phyloP scores from a whole-genome alignment of 1,140 invertebrate species.

The Epicauta chinensis region DNA sequence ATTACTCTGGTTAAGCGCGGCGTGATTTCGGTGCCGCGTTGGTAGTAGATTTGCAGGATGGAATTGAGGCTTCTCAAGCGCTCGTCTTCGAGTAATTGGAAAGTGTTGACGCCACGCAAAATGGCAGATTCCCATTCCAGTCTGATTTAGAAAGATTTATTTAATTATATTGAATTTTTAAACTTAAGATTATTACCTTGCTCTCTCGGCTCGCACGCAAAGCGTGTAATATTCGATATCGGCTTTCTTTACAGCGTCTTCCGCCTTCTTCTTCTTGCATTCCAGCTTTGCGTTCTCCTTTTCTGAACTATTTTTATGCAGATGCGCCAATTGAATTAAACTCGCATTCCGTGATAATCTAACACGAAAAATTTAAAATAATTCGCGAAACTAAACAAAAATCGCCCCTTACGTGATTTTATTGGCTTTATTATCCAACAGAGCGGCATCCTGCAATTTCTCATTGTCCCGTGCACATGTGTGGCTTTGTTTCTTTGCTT shows the following conservation, averaged over 20 bases:
- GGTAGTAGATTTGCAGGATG: constrained; percentile 33
- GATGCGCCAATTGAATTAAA: constrained; percentile 39
- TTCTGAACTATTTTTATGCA: constrained; percentile 51
- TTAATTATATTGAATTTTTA: neutral
- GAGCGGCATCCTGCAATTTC: constrained; percentile 69
- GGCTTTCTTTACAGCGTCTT: constrained; percentile 81
- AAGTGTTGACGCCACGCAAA: constrained; percentile 66
- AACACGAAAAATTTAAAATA: constrained; percentile 9
- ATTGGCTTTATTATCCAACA: constrained; percentile 39
- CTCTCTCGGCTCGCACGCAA: constrained; percentile 80
- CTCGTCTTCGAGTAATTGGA: constrained; percentile 85
- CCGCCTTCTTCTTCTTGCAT: constrained; percentile 82
- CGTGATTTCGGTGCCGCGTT: too few relatives aligned
- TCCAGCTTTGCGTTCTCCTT: constrained; percentile 70
- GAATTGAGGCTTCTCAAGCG: constrained; percentile 75
- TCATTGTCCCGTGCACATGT: constrained; percentile 79
- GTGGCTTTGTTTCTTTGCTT: constrained; percentile 81
- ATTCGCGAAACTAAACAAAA: neutral
- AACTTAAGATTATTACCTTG: constrained; percentile 50
- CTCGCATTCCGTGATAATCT: constrained; percentile 41
- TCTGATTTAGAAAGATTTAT: constrained; percentile 41
- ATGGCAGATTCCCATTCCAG: constrained; percentile 89
- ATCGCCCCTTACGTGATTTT: constrained; percentile 19
- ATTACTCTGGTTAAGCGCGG: too few relatives aligned
- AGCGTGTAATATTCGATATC: constrained; percentile 91